phyloP scores from a whole-genome alignment of 2,888 invertebrate species.

The Trachelus iudaicus region DNA sequence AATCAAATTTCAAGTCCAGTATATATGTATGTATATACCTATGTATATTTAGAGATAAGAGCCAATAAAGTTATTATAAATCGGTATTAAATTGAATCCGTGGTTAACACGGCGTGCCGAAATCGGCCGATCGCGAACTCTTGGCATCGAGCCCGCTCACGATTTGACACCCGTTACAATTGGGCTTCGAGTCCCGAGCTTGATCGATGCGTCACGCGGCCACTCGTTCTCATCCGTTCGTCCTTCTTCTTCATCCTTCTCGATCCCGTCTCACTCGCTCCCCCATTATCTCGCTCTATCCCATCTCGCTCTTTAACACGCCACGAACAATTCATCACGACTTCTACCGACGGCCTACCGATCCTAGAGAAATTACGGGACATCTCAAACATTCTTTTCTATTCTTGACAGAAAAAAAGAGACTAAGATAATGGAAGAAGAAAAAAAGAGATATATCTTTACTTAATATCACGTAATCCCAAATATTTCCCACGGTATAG shows the following conservation, averaged over 20 bases:
- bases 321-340: constrained; percentile 3
- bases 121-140: background rate
- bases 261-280: constrained; percentile 7
- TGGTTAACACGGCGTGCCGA: background rate
- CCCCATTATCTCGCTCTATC: constrained; percentile 10
- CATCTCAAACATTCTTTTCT: background rate
- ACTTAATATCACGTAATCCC: background rate
- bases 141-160: background rate
- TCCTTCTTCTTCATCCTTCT: constrained; percentile 20
- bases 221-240: constrained; percentile 14
- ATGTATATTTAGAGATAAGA: background rate
- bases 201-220: constrained; percentile 10
- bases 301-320: constrained; percentile 24
- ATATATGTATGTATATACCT: background rate
- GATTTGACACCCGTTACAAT: background rate
- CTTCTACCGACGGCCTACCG: background rate
- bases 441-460: background rate
- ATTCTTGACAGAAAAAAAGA: background rate
- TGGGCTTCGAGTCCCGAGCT: background rate
- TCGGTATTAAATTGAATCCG: background rate
- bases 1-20: background rate
- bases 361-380: background rate
- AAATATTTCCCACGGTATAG: background rate
- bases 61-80: background rate
- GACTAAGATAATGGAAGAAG: background rate